Evolutionary conservation across 1,140 invertebrate species (phyloP), one percentile per base, ranked within the genome.

Genomic region (Grapholita molesta): DNA sequence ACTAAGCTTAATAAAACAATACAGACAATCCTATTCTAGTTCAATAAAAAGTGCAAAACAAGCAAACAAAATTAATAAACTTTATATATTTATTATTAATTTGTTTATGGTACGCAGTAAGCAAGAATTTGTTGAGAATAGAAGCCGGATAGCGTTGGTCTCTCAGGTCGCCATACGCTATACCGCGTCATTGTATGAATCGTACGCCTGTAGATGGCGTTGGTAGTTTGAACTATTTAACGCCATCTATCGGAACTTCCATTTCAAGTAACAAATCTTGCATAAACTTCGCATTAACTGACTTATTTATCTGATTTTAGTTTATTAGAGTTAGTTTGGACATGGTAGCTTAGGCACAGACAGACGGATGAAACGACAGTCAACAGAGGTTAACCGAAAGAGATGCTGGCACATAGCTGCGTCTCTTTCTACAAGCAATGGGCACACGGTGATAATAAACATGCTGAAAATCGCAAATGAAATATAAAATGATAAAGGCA

Each of bases 311-410:
- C 42, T 21, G 42, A 48, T 28, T 30, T 61, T 30, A 32, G 24
- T 61, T 67, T 32, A 67, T 66, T 18, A 6, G 30, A 23, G 72
- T 78, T 75, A 76, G 72, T 76, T 21, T 69, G 32, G 70, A 70
- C 69, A 18, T 69, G 57, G 71, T 71, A 71, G 71, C 70, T 66
- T 70, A 73, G 78, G 78, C 77, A 71, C 78, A 77, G 74, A 69
- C 71, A 79, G 75, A 75, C 67, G 68, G 53, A 52, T 69, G 71
- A 67, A 71, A 64, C 65, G 23, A 78, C 24, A 71, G 25, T 52
- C 33, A 64, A 68, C 48, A 69, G 38, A 35, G 35, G 23, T 15
- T 67, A 38, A 48, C 42, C 1, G 42, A 21, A 6, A 48, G 5
- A 48, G 42, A 48, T 6, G 42, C 42, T 21, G 8, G 6, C 15